These are phyloP conservation scores for Lingula anatina DNA, from an alignment of 2,888 invertebrate species.

Conservation along the genomic window DNA sequence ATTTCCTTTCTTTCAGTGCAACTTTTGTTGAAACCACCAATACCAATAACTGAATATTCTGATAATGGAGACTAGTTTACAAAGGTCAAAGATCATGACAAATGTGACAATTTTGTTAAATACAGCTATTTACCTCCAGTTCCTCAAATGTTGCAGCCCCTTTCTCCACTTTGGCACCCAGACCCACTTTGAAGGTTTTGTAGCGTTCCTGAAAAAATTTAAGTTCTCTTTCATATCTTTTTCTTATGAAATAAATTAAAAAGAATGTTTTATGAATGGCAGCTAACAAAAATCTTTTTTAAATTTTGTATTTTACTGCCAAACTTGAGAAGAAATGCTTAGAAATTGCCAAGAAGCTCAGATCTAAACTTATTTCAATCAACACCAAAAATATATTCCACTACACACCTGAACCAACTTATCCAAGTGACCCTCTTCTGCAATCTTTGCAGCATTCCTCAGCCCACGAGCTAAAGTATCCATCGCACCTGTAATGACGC, in stretches of 20 bases:
- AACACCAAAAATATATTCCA: no score
- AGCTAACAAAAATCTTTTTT: no score
- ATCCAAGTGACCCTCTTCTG: conserved; percentile 58
- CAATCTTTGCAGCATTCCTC: conserved; percentile 56
- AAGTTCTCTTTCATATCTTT: no score
- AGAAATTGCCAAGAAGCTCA: conserved; percentile 61
- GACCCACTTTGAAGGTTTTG: conserved; percentile 58
- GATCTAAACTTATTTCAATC: no score
- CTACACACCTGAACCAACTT: conserved; percentile 61
- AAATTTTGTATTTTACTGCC: no score
- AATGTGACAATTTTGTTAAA: not conserved
- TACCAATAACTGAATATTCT: not conserved
- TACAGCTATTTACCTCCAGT: conserved; percentile 35
- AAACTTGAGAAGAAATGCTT: conserved; percentile 64
- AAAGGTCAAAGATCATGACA: not conserved
- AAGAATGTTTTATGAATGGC: no score
- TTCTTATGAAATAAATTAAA: no score
- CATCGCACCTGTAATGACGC: conserved; percentile 55
- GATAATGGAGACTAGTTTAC: not conserved
- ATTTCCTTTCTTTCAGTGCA: not conserved
- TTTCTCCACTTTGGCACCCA: conserved; percentile 59
- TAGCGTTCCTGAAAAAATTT: conserved; percentile 60
- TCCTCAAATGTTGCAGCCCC: conserved; percentile 58
- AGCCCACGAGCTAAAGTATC: conserved; percentile 61
- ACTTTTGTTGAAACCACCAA: not conserved